phyloP scores from a whole-genome alignment of 2,888 invertebrate genomes.

The Drosophila lutescens region DNA sequence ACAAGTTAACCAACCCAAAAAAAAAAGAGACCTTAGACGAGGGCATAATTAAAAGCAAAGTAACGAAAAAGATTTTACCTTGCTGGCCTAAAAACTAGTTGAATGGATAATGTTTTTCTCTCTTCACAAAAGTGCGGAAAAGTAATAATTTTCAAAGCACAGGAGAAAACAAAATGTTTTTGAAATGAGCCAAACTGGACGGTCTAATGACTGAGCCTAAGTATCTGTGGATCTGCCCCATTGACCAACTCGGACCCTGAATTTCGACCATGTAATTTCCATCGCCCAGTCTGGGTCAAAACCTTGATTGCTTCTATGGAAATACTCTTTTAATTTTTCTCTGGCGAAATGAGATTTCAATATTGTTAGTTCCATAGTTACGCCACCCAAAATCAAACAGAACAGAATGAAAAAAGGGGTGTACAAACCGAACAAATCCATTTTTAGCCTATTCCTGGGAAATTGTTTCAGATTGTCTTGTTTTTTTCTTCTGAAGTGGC shows the following conservation, averaged over 20 bases:
- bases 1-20: slow-evolving; percentile 42
- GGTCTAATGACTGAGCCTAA: slow-evolving; percentile 57
- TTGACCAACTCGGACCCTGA: slow-evolving; percentile 53
- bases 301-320: slow-evolving; percentile 22
- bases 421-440: slow-evolving; percentile 20
- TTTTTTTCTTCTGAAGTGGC: slow-evolving; percentile 48
- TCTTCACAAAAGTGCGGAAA: slow-evolving; percentile 54
- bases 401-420: background rate
- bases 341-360: slow-evolving; percentile 66
- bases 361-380: slow-evolving; percentile 37
- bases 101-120: slow-evolving; percentile 48
- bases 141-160: slow-evolving; percentile 55
- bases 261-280: slow-evolving; percentile 17
- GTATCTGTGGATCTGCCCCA: slow-evolving; percentile 40
- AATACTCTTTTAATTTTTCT: slow-evolving; percentile 29
- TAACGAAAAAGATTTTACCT: slow-evolving; percentile 35
- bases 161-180: slow-evolving; percentile 16
- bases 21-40: slow-evolving; percentile 27
- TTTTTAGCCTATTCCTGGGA: slow-evolving; percentile 24
- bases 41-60: slow-evolving; percentile 52
- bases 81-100: slow-evolving; percentile 42
- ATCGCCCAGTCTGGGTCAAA: slow-evolving; percentile 25
- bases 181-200: slow-evolving; percentile 29
- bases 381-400: slow-evolving; percentile 6
- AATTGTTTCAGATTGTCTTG: slow-evolving; percentile 17